Percentiles rank a stretch among this genome's conserved stretches.
Evolutionary conservation across 92 coral and sea anemone species (phyloP).

Genomic region (Pocillopora meandrina): DNA sequence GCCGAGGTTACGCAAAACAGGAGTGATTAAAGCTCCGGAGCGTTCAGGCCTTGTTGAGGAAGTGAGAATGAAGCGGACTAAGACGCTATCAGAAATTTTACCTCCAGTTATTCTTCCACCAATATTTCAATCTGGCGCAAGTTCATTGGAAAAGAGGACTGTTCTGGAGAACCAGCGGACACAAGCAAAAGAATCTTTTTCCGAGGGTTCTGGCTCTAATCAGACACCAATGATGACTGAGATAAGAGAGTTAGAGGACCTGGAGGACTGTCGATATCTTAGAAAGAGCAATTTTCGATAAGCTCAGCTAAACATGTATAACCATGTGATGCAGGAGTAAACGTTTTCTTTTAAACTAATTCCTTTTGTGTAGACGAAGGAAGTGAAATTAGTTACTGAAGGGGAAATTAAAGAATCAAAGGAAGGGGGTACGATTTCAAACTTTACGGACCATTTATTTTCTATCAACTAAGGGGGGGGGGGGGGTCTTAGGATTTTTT

Average conservation of each 20-base stretch:
- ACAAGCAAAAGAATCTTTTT: not conserved
- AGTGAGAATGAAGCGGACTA: not conserved
- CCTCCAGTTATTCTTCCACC: conserved; percentile 21
- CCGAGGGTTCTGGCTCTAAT: not conserved
- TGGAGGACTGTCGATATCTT: conserved; percentile 9
- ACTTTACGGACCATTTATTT: too few relatives aligned
- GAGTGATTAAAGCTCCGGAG: not conserved
- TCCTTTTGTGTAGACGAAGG: not conserved
- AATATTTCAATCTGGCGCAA: not conserved
- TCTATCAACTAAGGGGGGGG: too few relatives aligned
- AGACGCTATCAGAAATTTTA: not conserved
- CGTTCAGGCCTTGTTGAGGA: not conserved
- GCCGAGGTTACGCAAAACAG: not conserved
- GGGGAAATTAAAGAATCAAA: not conserved
- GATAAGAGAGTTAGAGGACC: not conserved
- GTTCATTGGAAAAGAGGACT: not conserved
- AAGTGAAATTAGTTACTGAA: not conserved
- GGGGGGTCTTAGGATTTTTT: too few relatives aligned
- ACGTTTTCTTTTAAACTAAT: too few relatives aligned
- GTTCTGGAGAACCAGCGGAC: not conserved
- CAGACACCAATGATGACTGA: not conserved
- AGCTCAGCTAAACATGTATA: not conserved
- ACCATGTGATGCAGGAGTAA: not conserved
- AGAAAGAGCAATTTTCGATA: conserved; percentile 3
- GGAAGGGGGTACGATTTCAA: too few relatives aligned